A percentile compares a stretch with the other conserved stretches of the same genome.
These are phyloP conservation scores for Platycheirus rosarum DNA, from an alignment of 2,888 invertebrate genomes.

Conservation along the genomic window DNA sequence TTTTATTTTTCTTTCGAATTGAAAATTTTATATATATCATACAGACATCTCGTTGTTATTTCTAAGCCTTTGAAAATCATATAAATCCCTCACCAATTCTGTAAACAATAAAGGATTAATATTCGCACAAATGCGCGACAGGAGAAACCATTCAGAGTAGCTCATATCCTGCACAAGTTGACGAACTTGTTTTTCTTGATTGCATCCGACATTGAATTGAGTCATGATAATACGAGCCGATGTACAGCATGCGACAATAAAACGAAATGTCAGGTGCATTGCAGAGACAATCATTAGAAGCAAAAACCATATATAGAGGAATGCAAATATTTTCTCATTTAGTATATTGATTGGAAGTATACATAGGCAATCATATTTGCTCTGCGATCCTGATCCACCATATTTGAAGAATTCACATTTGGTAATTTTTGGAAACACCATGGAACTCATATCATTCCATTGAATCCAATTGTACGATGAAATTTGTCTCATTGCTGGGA, in stretches of 20 bases:
- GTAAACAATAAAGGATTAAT: constrained; percentile 87
- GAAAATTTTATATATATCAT: constrained; percentile 14
- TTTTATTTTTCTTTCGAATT: background rate
- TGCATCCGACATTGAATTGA: constrained; percentile 76
- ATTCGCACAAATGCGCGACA: constrained; percentile 90
- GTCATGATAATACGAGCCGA: constrained; percentile 78
- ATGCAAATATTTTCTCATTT: constrained; percentile 90
- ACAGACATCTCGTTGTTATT: constrained; percentile 46
- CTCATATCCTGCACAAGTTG: constrained; percentile 78
- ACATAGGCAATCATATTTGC: constrained; percentile 90
- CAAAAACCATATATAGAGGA: constrained; percentile 90
- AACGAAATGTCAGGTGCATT: constrained; percentile 87
- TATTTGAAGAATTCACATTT: constrained; percentile 94
- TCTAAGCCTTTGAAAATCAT: constrained; percentile 61
- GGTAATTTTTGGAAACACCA: constrained; percentile 86
- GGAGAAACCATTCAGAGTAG: constrained; percentile 90
- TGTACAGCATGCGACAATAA: constrained; percentile 84
- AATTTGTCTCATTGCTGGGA: constrained; percentile 78
- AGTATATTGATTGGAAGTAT: constrained; percentile 90
- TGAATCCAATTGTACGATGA: constrained; percentile 78
- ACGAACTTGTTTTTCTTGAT: constrained; percentile 76
- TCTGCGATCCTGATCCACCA: constrained; percentile 91
- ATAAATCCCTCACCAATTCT: constrained; percentile 85
- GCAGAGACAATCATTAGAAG: constrained; percentile 86
- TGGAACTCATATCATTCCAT: constrained; percentile 80